Base-by-base conservation (phyloP, 1,140 invertebrate species). In the Conopomorpha cramerella region DNA sequence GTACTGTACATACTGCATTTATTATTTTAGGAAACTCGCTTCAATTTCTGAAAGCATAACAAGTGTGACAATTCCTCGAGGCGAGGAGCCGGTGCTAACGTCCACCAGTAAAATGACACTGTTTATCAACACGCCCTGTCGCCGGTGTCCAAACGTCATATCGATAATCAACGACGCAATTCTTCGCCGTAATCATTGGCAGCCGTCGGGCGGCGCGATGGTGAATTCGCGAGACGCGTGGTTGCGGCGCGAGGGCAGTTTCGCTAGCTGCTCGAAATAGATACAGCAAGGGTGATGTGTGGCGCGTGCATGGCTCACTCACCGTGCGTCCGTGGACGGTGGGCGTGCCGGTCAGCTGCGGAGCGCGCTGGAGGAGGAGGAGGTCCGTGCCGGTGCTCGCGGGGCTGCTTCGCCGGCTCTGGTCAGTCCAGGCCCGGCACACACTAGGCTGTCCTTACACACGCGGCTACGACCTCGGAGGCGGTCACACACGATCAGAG, bases 261-360 rank as follows among this genome's bases (percentile, higher is more conserved):
- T 59, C 46, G 55, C 54, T 57, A 67, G 63, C 60, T 49, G 55
- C 62, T 71, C 55, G 51, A 73, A 71, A 73, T 73, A 73, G 66
- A 68, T 45, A 60, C 49, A 23, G 19, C 19, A 10, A 53, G 47
- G 51, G 43, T 49, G 47, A 43, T 56, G 55, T 51, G 38, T 44
- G 45, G 57, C 58, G 60, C 55, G 63, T 62, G 64, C 52, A 65
- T 65, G 56, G 59, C 64, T 65, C 65, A 67, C 70, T 74, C 66
- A 74, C 70, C 70, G 66, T 68, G 68, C 68, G 66, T 42, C 70
- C 51, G 53, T 35, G 51, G 51, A 50, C 55, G 40, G 49, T 41
- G 45, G 54, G 37, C 53, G 49, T 51, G 51, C 48, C 58, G 55
- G 56, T 68, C 63, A 66, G 68, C 64, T 65, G 65, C 58, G 38